A percentile compares a stretch with the other conserved stretches of the same genome.
These are phyloP conservation scores for Sebastes diaconus DNA, from an alignment of 2,797 vertebrate species.

Conservation along the genomic window DNA sequence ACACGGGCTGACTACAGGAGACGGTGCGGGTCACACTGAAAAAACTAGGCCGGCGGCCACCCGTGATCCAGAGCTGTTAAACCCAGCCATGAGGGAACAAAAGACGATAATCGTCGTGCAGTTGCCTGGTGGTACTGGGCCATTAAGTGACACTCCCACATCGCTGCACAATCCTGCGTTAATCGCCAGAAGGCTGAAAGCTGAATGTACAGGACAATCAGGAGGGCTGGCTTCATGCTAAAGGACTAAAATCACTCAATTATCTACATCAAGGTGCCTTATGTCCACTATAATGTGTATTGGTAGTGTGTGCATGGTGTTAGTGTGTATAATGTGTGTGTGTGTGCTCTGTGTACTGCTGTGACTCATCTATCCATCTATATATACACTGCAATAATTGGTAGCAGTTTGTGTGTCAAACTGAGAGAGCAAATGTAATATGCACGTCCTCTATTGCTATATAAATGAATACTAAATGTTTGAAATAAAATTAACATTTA, in stretches of 20 bases:
- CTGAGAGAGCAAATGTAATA: not conserved
- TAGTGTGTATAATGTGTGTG: not conserved
- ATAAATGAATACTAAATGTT: slow-evolving; percentile 8
- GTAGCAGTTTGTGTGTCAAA: not conserved
- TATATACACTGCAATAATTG: not conserved
- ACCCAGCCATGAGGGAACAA: too few species aligned
- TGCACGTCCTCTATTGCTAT: not conserved
- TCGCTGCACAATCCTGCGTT: too few species aligned
- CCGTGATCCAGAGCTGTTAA: too few species aligned
- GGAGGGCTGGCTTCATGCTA: not conserved
- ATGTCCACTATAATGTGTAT: not conserved
- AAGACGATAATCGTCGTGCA: too few species aligned
- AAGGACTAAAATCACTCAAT: not conserved
- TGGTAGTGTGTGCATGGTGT: not conserved
- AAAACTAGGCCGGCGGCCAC: too few species aligned
- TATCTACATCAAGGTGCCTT: not conserved
- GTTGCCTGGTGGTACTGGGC: too few species aligned
- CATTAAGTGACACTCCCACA: too few species aligned
- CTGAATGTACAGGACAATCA: not conserved
- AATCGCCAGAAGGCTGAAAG: not conserved
- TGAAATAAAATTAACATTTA: slow-evolving; percentile 1
- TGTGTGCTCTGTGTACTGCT: not conserved
- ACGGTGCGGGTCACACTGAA: too few species aligned
- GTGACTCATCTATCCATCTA: not conserved
- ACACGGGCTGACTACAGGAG: too few species aligned